Evolutionary conservation across 1,140 invertebrate genomes (phyloP).

Genomic region (Zophobas atratus): DNA sequence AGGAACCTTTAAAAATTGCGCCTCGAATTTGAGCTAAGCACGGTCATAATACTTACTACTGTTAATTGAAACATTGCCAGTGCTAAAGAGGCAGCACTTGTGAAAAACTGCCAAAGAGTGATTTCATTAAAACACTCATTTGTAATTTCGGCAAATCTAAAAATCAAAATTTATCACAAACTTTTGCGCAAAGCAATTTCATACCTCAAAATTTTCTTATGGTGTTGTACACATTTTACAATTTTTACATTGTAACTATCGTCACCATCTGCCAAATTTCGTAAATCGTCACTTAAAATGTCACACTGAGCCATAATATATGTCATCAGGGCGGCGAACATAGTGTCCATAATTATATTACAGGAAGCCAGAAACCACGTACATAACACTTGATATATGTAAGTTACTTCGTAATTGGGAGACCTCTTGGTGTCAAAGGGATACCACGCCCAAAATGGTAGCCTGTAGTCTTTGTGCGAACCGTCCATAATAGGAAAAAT

Average conservation of each 20-base stretch:
- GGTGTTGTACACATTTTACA: not conserved
- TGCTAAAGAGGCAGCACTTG: not conserved
- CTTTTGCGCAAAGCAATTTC: not conserved
- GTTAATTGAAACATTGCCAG: conserved; percentile 9
- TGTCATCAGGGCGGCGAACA: not conserved
- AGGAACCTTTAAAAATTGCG: no score
- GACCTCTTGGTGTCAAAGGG: not conserved
- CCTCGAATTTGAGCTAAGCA: no score
- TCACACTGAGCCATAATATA: not conserved
- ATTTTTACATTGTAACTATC: not conserved
- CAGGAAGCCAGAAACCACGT: not conserved
- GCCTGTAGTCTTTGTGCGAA: not conserved
- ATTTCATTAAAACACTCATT: not conserved
- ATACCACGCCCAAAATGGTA: conserved; percentile 10
- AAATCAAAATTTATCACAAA: not conserved
- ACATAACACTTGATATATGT: not conserved
- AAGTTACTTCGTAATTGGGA: not conserved
- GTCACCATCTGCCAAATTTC: not conserved
- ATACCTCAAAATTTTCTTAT: conserved; percentile 7
- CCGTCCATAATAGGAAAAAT: conserved; percentile 2
- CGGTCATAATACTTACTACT: not conserved
- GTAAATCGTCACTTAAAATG: conserved; percentile 4
- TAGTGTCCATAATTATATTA: conserved; percentile 1
- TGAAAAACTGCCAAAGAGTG: not conserved
- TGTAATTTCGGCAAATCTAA: conserved; percentile 3